A percentile compares a stretch with the other conserved stretches of the same genome.
Conservation (phyloP, 2,113 vertebrate species). For the Climacteris rufus region DNA sequence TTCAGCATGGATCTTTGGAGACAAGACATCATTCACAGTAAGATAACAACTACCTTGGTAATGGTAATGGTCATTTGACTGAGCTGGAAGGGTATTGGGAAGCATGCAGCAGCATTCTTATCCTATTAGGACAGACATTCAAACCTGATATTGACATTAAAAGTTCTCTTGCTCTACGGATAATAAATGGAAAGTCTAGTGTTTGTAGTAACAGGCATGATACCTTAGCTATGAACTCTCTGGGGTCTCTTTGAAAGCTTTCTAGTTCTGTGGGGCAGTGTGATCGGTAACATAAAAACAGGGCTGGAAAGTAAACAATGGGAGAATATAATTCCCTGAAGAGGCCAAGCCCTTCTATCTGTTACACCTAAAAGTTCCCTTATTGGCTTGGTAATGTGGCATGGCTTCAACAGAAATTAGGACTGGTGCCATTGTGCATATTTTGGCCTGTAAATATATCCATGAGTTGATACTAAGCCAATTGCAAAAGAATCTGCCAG, state of each 20-base stretch:
- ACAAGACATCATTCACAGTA: not conserved
- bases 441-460: not conserved
- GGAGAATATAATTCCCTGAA: not conserved
- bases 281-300: not conserved
- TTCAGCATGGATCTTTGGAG: not conserved
- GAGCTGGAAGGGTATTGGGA: not conserved
- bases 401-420: not conserved
- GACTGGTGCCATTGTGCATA: not conserved
- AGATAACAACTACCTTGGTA: not conserved
- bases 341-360: not conserved
- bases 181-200: not conserved
- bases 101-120: not conserved
- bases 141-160: not conserved
- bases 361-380: not conserved
- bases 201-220: not conserved
- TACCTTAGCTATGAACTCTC: not conserved
- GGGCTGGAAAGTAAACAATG: not conserved
- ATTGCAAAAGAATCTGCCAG: not conserved
- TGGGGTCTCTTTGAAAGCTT: not conserved
- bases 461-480: not conserved
- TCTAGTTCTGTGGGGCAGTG: not conserved
- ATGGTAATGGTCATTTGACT: not conserved
- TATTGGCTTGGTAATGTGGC: not conserved
- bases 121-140: not conserved
- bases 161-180: not conserved